phyloP scores from a whole-genome alignment of 2,113 vertebrate species.

The Otolemur garnettii region DNA sequence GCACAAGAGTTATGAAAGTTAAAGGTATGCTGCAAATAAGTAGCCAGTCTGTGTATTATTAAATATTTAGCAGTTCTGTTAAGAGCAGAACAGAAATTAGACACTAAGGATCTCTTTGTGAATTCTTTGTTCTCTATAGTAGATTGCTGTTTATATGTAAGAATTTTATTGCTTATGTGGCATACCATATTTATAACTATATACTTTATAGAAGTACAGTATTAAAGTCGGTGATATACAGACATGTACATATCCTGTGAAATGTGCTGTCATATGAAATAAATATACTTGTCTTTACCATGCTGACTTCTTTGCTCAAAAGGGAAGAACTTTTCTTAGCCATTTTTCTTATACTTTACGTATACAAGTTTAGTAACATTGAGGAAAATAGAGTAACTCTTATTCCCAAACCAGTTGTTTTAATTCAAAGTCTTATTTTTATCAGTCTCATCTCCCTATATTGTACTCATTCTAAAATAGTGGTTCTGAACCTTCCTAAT shows the following conservation, averaged over 20 bases:
- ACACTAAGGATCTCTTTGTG: conserved; percentile 72
- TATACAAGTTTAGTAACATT: background rate
- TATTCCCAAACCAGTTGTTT: background rate
- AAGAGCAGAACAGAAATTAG: conserved; percentile 59
- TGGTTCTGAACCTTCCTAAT: too few species aligned
- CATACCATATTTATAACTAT: conserved; percentile 80
- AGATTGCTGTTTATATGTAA: conserved; percentile 80
- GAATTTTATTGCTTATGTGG: conserved; percentile 82
- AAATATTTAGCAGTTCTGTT: conserved; percentile 70
- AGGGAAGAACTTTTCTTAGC: conserved; percentile 40
- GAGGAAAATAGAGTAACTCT: background rate
- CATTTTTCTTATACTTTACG: conserved; percentile 35
- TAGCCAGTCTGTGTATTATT: conserved; percentile 74
- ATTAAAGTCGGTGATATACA: conserved; percentile 72
- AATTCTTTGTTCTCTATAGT: conserved; percentile 81
- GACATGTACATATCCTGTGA: conserved; percentile 80
- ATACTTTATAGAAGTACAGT: conserved; percentile 76
- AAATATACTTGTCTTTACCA: conserved; percentile 81
- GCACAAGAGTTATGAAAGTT: conserved; percentile 53
- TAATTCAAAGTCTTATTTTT: conserved; percentile 29
- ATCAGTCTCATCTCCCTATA: background rate
- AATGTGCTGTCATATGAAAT: conserved; percentile 84
- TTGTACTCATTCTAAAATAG: background rate
- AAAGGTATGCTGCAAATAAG: conserved; percentile 48
- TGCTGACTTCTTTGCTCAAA: conserved; percentile 7